These are phyloP conservation scores for Brachystomella parvula DNA, from an alignment of 1,140 invertebrate genomes.

Conservation along the genomic window DNA sequence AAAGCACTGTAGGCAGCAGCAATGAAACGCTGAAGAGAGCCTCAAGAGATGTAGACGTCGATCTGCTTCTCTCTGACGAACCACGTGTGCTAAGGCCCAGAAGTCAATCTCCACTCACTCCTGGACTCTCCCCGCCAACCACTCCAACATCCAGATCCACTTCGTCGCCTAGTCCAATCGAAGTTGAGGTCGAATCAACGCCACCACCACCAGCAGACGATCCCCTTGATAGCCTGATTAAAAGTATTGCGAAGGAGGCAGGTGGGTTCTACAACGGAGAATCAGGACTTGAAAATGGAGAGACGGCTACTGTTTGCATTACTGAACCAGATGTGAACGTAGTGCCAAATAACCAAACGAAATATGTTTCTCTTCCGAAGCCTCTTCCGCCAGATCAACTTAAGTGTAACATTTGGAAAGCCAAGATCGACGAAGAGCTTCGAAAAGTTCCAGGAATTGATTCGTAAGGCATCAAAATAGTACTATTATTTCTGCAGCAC, in stretches of 20 bases:
- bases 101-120: constrained; percentile 32
- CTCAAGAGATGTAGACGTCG: constrained; percentile 19
- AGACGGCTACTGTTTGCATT: neutral
- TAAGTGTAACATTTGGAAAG: constrained; percentile 92
- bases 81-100: constrained; percentile 24
- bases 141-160: constrained; percentile 32
- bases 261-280: constrained; percentile 19
- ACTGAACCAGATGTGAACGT: constrained; percentile 35
- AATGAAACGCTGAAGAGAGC: neutral
- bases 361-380: constrained; percentile 46
- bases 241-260: constrained; percentile 53
- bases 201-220: constrained; percentile 43
- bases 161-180: constrained; percentile 36
- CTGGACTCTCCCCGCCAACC: constrained; percentile 28
- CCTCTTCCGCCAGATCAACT: constrained; percentile 75
- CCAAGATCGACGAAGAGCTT: constrained; percentile 48
- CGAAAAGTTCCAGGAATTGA: constrained; percentile 43
- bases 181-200: constrained; percentile 19
- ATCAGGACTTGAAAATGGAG: neutral
- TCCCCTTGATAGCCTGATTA: constrained; percentile 54
- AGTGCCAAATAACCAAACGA: constrained; percentile 49
- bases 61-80: constrained; percentile 27
- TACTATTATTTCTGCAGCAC: neutral
- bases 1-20: neutral
- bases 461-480: constrained; percentile 14